Evolutionary conservation across 2,888 invertebrate species (phyloP).

Genomic region (Malacosoma neustria): DNA sequence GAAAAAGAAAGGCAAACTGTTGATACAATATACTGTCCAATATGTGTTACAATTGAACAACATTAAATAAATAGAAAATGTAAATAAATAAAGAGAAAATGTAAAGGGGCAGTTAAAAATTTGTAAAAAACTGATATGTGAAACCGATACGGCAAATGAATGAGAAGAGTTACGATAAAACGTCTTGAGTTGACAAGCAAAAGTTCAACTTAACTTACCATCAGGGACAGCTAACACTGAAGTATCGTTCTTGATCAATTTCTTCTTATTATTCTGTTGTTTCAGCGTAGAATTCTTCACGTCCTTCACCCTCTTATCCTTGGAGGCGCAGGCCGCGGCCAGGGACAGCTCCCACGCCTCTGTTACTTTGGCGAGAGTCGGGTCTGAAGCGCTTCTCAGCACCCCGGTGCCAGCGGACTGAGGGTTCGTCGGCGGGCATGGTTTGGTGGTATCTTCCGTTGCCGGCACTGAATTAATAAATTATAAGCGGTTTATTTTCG

Average conservation of each 20-base stretch:
- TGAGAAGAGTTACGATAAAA: too few relatives aligned
- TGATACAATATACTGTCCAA: too few relatives aligned
- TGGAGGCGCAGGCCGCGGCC: constrained; percentile 90
- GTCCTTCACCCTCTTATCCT: constrained; percentile 92
- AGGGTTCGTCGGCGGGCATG: constrained; percentile 24
- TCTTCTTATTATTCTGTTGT: constrained; percentile 52
- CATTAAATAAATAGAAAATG: too few relatives aligned
- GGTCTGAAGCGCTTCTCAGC: constrained; percentile 79
- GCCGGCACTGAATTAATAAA: constrained; percentile 53
- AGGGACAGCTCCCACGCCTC: constrained; percentile 88
- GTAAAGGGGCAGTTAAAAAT: too few relatives aligned
- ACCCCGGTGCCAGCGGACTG: constrained; percentile 61
- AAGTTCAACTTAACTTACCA: constrained; percentile 29
- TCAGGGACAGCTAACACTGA: constrained; percentile 36
- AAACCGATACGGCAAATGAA: too few relatives aligned
- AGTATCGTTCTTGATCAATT: constrained; percentile 41
- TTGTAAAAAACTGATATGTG: too few relatives aligned
- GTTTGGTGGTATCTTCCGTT: constrained; percentile 33
- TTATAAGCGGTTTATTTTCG: too few relatives aligned
- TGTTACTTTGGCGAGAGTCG: constrained; percentile 86
- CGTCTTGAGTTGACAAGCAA: background rate
- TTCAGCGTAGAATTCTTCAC: constrained; percentile 78
- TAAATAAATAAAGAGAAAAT: too few relatives aligned
- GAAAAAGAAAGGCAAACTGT: too few relatives aligned
- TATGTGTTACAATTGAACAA: too few relatives aligned